A percentile compares a stretch with the other conserved stretches of the same genome.
Conservation (phyloP, 1,140 invertebrate genomes). For the Pogonus chalceus region DNA sequence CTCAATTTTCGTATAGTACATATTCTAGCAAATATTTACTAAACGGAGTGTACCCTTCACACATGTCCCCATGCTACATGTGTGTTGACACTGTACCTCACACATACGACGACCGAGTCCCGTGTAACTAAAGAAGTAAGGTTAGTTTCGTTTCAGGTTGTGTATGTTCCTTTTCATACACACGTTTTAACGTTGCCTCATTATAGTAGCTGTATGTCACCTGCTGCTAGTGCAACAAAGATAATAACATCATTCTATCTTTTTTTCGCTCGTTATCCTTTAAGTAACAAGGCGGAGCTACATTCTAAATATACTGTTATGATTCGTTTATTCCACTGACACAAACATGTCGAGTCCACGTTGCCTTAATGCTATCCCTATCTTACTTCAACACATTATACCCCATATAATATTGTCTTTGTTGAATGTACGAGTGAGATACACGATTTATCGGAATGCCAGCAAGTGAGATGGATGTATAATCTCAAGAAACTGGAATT, state of each 20-base stretch:
- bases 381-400: slow-evolving; percentile 22
- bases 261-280: slow-evolving; percentile 22
- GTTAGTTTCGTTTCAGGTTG: slow-evolving; percentile 19
- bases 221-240: background rate
- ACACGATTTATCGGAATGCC: slow-evolving; percentile 12
- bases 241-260: background rate
- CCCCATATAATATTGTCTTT: background rate
- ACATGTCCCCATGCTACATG: slow-evolving; percentile 28
- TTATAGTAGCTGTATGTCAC: slow-evolving; percentile 27
- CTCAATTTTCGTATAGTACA: slow-evolving; percentile 19
- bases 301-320: background rate
- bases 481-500: slow-evolving; percentile 32
- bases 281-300: slow-evolving; percentile 30
- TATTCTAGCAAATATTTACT: background rate
- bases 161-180: slow-evolving; percentile 22
- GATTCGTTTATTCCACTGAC: slow-evolving; percentile 22
- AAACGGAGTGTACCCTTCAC: slow-evolving; percentile 28
- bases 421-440: slow-evolving; percentile 1
- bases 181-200: slow-evolving; percentile 30
- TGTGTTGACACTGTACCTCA: slow-evolving; percentile 33
- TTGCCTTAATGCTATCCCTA: slow-evolving; percentile 22
- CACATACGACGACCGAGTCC: slow-evolving; percentile 30
- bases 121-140: slow-evolving; percentile 29
- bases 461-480: slow-evolving; percentile 18
- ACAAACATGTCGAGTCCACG: slow-evolving; percentile 26